A percentile compares a stretch with the other conserved stretches of the same genome.
These are phyloP conservation scores for Choristoneura fumiferana DNA, from an alignment of 1,140 invertebrate genomes.

Conservation along the genomic window DNA sequence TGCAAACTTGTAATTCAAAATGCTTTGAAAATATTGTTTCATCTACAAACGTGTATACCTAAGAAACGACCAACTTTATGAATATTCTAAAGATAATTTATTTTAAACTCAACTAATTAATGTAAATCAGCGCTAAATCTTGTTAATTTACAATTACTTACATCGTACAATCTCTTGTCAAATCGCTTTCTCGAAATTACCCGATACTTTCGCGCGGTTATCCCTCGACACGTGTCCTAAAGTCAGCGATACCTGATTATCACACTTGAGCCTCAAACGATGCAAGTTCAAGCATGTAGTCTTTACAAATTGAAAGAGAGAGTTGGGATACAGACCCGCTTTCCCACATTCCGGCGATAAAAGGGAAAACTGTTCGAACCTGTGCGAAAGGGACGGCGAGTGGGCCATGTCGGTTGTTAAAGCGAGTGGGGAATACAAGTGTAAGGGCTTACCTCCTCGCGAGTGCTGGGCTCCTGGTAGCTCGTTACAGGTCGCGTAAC, in stretches of 20 bases:
- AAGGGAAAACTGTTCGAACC: slow-evolving; percentile 68
- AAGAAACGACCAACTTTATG: no score
- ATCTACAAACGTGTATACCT: no score
- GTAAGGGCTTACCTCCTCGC: slow-evolving; percentile 69
- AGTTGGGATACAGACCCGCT: slow-evolving; percentile 73
- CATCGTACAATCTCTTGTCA: neutral
- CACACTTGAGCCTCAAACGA: neutral
- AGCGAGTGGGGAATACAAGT: slow-evolving; percentile 46
- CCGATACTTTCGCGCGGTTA: no score
- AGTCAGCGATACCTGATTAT: neutral
- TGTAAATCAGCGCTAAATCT: no score
- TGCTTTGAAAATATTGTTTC: no score
- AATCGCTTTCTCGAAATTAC: neutral
- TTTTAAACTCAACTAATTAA: no score
- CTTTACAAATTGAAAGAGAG: slow-evolving; percentile 74
- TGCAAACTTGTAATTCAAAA: no score
- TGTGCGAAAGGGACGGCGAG: slow-evolving; percentile 46
- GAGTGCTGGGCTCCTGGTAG: slow-evolving; percentile 62
- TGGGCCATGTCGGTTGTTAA: slow-evolving; percentile 38
- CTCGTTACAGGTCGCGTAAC: slow-evolving; percentile 71
- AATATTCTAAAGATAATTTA: no score
- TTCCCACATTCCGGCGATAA: slow-evolving; percentile 74
- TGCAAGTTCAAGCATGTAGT: slow-evolving; percentile 40
- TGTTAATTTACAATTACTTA: neutral
- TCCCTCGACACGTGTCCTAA: no score